Evolutionary conservation across 1,140 invertebrate genomes (phyloP), one percentile per base, ranked within the genome.

Genomic region (Psilanteris sp.): DNA sequence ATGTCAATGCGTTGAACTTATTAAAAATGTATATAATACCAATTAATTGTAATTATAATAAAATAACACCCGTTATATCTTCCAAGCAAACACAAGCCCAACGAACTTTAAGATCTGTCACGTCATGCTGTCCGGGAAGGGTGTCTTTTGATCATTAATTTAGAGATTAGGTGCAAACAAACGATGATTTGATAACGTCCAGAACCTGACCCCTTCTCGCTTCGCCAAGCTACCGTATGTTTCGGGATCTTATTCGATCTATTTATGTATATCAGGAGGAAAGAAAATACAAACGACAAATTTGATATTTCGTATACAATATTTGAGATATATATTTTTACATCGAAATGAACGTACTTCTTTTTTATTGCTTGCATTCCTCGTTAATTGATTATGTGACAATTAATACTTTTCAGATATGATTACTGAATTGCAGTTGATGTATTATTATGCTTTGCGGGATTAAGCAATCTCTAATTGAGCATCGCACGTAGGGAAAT

Each of bases 151-250:
- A 88, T 87, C 87, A 88, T 87, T 88, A 88, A 88, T 88, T 88
- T 83, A 83, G 78, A 85, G 87, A 87, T 88, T 88, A 88, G 80
- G 74, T 75, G 79, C 78, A 84, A 86, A 87, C 81, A 88, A 88
- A 88, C 81, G 87, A 88, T 82, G 77, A 87, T 87, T 87, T 87
- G 83, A 88, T 88, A 88, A 87, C 85, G 84, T 88, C 83, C 83
- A 83, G 78, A 79, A 78, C 72, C 77, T 78, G 78, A 76, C 73
- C 74, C 59, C 68, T 66, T 61, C 44, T 59, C 77, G 77, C 66
- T 68, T 80, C 61, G 55, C 78, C 59, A 43, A 71, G 79, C 81
- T 85, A 82, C 80, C 78, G 77, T 67, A 67, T 61, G 67, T 67
- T 77, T 62, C 18, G 39, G 52, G 55, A 71, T 64, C 59, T 57